A percentile compares a stretch with the other conserved stretches of the same genome.
Conservation (phyloP, 2,888 invertebrate species). For the Hemicrepidius hirtus region DNA sequence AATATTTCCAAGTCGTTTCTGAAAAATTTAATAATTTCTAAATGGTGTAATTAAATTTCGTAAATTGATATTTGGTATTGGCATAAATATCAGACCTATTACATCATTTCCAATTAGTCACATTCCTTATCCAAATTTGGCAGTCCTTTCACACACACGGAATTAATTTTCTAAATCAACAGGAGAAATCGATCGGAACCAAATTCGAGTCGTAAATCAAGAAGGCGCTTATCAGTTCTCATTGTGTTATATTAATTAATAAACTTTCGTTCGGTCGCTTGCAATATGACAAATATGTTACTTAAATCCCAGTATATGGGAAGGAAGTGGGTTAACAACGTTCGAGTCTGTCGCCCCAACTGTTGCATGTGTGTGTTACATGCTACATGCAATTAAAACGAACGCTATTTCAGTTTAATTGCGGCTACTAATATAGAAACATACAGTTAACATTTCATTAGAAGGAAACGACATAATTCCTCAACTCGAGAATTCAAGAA, state of each 20-base stretch:
- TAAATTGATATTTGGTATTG: too few relatives aligned
- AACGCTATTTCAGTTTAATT: conserved; percentile 24
- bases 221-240: not conserved
- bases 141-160: not conserved
- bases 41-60: too few relatives aligned
- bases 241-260: conserved; percentile 2
- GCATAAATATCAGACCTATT: too few relatives aligned
- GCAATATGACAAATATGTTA: not conserved
- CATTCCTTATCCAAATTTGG: conserved; percentile 15
- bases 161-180: conserved; percentile 8
- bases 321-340: conserved; percentile 24
- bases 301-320: conserved; percentile 19
- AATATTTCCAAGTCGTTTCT: too few relatives aligned
- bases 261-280: conserved; percentile 13
- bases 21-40: too few relatives aligned
- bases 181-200: conserved; percentile 19
- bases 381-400: conserved; percentile 17
- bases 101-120: not conserved
- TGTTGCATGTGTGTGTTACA: conserved; percentile 12
- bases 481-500: not conserved
- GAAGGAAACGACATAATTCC: conserved; percentile 16
- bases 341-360: conserved; percentile 21
- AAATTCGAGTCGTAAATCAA: not conserved
- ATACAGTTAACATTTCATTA: conserved; percentile 29
- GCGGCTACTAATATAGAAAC: conserved; percentile 25